Percentiles rank a stretch among this genome's conserved stretches.
Evolutionary conservation across 35 echinoderm and acorn worm species (phyloP).

Genomic region (Patiria miniata): DNA sequence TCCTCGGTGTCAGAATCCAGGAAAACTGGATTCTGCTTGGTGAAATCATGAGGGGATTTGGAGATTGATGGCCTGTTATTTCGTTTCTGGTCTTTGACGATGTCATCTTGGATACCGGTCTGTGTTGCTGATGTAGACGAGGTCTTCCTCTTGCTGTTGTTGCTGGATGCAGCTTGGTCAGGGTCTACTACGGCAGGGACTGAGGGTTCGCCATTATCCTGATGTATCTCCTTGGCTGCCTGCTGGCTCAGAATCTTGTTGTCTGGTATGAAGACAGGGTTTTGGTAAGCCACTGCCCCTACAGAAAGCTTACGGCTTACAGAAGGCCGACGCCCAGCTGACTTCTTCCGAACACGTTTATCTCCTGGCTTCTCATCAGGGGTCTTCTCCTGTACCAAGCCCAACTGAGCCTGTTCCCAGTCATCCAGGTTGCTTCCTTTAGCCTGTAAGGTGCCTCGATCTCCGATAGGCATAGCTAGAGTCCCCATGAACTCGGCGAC

Average conservation of each 20-base stretch:
- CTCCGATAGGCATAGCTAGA: not conserved
- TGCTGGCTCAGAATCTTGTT: not conserved
- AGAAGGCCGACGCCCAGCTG: not conserved
- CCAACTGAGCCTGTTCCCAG: slow-evolving; percentile 11
- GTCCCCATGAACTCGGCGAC: slow-evolving; percentile 26
- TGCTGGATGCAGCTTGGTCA: not conserved
- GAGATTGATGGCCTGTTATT: not conserved
- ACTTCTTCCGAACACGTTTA: slow-evolving; percentile 14
- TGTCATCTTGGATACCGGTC: not conserved
- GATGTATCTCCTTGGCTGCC: not conserved
- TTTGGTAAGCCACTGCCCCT: slow-evolving; percentile 23
- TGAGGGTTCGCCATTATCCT: not conserved
- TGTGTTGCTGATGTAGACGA: not conserved
- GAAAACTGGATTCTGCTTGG: slow-evolving; percentile 30
- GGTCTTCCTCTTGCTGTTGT: not conserved
- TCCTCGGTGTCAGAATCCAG: slow-evolving; percentile 24
- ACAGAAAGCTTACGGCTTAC: not conserved
- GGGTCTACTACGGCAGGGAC: not conserved
- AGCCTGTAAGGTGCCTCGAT: slow-evolving; percentile 2
- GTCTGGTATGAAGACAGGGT: slow-evolving; percentile 1
- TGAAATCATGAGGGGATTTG: not conserved
- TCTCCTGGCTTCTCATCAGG: not conserved
- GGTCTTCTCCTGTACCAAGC: not conserved
- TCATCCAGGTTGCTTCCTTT: slow-evolving; percentile 29
- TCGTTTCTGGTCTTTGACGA: not conserved